A percentile compares a stretch with the other conserved stretches of the same genome.
These are phyloP conservation scores for Corythaixoides concolor DNA, from an alignment of 2,113 vertebrate species.

Conservation along the genomic window DNA sequence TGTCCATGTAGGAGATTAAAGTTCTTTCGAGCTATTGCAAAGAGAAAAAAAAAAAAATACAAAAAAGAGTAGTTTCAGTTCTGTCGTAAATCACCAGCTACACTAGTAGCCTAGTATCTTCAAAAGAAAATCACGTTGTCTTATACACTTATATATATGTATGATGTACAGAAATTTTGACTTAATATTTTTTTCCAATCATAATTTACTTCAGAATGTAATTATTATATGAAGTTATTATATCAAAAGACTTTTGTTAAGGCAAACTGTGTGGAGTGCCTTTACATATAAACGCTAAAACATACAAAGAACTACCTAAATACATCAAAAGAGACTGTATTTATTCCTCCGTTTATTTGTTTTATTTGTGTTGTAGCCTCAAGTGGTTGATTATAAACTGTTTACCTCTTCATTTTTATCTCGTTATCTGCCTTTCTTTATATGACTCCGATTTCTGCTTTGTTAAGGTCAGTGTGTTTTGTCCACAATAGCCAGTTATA, in stretches of 20 bases:
- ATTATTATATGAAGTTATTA: neutral
- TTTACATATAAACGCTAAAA: neutral
- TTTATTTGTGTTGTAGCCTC: neutral
- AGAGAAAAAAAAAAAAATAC: neutral
- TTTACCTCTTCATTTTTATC: neutral
- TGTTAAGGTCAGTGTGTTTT: neutral
- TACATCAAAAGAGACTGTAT: neutral
- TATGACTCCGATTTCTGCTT: neutral
- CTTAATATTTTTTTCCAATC: neutral
- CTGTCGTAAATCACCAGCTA: neutral
- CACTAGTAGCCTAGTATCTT: neutral
- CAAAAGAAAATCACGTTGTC: neutral
- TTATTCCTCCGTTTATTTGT: neutral
- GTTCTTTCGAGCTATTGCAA: neutral
- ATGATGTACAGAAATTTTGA: neutral
- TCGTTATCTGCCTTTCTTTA: neutral
- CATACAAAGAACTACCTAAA: neutral
- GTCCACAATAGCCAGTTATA: neutral
- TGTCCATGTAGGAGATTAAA: neutral
- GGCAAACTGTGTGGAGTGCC: neutral
- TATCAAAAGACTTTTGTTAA: neutral
- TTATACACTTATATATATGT: neutral
- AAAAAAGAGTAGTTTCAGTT: neutral
- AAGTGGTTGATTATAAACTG: neutral
- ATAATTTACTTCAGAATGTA: neutral